phyloP scores from a whole-genome alignment of 2,888 invertebrate genomes.

The Chymomyza amoena region DNA sequence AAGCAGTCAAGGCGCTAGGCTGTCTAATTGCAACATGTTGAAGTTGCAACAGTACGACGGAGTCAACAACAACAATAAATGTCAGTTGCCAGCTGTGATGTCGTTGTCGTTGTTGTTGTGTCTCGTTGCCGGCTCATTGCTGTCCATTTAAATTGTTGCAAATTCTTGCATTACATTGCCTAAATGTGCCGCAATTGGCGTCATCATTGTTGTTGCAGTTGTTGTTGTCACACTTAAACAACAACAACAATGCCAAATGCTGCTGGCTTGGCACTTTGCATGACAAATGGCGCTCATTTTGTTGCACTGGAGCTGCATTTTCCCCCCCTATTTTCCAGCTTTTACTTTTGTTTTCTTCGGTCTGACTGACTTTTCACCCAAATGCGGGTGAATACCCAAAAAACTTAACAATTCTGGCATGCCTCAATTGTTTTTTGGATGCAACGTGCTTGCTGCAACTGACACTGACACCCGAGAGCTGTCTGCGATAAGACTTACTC shows the following conservation, averaged over 20 bases:
- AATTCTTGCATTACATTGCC: slow-evolving; percentile 55
- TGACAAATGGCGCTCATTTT: neutral
- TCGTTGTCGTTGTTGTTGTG: slow-evolving; percentile 1
- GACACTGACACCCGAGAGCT: neutral
- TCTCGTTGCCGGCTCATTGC: slow-evolving; percentile 32
- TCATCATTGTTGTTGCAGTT: neutral
- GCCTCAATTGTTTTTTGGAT: neutral
- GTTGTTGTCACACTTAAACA: slow-evolving; percentile 18
- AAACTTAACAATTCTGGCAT: neutral
- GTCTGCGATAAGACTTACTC: neutral
- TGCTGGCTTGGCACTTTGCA: slow-evolving; percentile 1
- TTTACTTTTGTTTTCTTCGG: neutral
- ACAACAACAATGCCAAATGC: neutral
- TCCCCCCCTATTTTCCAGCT: neutral
- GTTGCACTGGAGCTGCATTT: neutral
- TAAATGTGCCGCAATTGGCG: slow-evolving; percentile 38
- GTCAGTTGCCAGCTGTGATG: slow-evolving; percentile 45
- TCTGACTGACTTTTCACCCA: neutral
- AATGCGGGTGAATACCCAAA: neutral
- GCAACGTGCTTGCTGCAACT: neutral
- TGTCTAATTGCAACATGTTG: slow-evolving; percentile 44
- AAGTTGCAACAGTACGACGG: slow-evolving; percentile 31
- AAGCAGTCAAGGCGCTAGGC: slow-evolving; percentile 27
- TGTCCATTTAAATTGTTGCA: slow-evolving; percentile 57
- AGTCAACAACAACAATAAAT: slow-evolving; percentile 12